A percentile compares a stretch with the other conserved stretches of the same genome.
Evolutionary conservation across 2,113 vertebrate species (phyloP).

Genomic region (Alectura lathami): DNA sequence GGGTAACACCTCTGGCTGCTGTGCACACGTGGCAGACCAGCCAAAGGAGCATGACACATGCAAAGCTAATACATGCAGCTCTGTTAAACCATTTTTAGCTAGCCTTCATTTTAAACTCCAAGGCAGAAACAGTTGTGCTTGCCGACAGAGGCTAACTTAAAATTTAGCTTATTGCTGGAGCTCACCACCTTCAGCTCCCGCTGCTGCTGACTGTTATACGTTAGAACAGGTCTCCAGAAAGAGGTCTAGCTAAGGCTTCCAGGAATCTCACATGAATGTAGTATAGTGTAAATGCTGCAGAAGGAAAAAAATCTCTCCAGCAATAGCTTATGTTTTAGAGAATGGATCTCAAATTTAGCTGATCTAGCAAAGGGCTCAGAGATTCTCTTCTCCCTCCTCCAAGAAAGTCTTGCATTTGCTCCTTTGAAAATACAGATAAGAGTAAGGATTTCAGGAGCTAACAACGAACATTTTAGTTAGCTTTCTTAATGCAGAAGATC

Average conservation of each 20-base stretch:
- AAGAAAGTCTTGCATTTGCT: not conserved
- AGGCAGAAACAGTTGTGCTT: not conserved
- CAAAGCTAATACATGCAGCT: not conserved
- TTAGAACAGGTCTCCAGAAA: not conserved
- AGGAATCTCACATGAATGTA: not conserved
- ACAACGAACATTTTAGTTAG: not conserved
- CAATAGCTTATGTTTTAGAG: too few species aligned
- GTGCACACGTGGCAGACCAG: fast-evolving
- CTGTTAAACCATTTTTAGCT: not conserved
- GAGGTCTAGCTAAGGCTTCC: not conserved
- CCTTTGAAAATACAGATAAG: not conserved
- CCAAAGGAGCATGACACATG: not conserved
- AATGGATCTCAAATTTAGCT: not conserved
- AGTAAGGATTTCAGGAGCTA: not conserved
- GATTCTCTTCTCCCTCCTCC: not conserved
- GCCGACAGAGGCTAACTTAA: not conserved
- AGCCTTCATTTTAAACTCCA: not conserved
- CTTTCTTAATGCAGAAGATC: not conserved
- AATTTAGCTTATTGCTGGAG: not conserved
- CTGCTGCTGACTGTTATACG: not conserved
- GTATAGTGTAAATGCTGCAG: not conserved
- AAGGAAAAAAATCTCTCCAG: not conserved
- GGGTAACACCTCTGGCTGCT: not conserved
- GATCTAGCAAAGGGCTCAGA: not conserved
- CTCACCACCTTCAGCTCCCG: not conserved